Evolutionary conservation across 2,888 invertebrate species (phyloP), one percentile per base, ranked within the genome.

Genomic region (Isotomurus palustris): DNA sequence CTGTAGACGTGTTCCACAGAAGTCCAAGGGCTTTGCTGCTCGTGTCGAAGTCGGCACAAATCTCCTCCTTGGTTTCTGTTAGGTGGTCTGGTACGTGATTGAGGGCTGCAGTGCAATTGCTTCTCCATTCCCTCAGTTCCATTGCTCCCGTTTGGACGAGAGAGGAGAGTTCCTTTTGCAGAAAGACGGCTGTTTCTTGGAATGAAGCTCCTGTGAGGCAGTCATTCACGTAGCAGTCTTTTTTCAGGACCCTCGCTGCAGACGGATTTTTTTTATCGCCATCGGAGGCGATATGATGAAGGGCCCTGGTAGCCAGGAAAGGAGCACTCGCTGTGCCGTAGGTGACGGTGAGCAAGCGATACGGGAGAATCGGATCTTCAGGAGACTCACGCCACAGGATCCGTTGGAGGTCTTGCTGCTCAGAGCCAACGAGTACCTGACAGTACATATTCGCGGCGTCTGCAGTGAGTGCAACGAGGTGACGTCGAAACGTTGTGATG

Each of bases 241-340:
- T 32, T 4, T 27, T 24, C 71, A 76, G 70, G 73, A 82, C 73
- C 72, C 80, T 6, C 12, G 59, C 17, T 29, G 67, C 69, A 58
- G 19, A 56, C 51, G 58, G 71, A 57, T 64, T 58, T 61, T 66
- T 45, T 25, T 56, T n/a, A 57, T 66, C 50, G 59, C 71, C 21
- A 61, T 66, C 53, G 1, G 56, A 14, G 0, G 72, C 71, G 19
- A 72, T 38, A 52, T 71, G 64, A 38, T 65, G 40, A 10, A 73
- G 43, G 5, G 62, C 64, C 38, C 72, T 29, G 1, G 63, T 66
- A 1, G 72, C 72, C 19, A 73, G 41, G 62, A 60, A 73, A 6
- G 72, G 65, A 1, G 71, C 68, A 3, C 70, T 44, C 2, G 72
- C 62, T 2, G 68, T 70, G 0, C 74, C 72, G 41, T 74, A 74